Percentiles rank a stretch among this genome's conserved stretches.
Conservation (phyloP, 2,888 invertebrate genomes). For the Nemoura dubitans region DNA sequence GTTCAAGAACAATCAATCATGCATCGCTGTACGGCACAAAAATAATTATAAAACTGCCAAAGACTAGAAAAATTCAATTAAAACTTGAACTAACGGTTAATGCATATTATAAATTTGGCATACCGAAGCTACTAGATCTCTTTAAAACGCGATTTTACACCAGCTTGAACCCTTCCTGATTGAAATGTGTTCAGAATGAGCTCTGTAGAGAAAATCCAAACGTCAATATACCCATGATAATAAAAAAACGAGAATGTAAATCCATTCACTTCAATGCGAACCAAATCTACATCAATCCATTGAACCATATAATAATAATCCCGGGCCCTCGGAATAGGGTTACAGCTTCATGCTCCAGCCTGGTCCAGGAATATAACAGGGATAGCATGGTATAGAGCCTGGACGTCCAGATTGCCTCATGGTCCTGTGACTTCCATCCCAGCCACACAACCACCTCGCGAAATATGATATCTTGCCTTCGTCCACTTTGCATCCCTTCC, state of each 20-base stretch:
- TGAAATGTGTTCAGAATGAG: not conserved
- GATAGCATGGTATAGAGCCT: not conserved
- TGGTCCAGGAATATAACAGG: not conserved
- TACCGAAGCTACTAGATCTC: no score
- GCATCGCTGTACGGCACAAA: not conserved
- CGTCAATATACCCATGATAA: not conserved
- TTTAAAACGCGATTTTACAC: no score
- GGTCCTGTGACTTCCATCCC: not conserved
- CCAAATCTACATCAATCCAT: not conserved
- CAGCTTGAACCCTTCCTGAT: not conserved
- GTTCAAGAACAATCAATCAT: not conserved
- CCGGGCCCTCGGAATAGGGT: not conserved
- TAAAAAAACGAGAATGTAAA: not conserved
- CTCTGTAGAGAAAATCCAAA: not conserved
- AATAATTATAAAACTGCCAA: not conserved
- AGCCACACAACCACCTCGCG: not conserved
- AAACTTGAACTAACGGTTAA: not conserved
- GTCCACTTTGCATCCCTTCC: not conserved
- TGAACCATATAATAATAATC: not conserved
- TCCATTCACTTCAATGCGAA: not conserved
- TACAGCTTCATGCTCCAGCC: not conserved
- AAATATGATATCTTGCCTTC: not conserved
- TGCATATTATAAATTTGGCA: not conserved
- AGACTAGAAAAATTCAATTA: not conserved
- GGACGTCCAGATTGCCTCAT: not conserved